Conservation (phyloP, 1,140 invertebrate species). For the Marisa cornuarietis region DNA sequence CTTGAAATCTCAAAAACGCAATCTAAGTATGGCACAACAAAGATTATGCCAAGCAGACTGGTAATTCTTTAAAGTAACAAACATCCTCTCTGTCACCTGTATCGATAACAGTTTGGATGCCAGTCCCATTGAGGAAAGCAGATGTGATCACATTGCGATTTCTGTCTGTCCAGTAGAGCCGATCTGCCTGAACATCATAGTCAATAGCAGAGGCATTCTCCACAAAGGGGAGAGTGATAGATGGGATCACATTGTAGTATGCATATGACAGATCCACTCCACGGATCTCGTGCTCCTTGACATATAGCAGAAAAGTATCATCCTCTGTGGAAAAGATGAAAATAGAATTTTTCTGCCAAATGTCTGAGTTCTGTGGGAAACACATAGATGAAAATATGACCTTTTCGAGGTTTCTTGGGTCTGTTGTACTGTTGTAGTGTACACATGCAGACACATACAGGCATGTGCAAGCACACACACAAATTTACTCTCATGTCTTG, state of each 20-base stretch:
- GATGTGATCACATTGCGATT: constrained; percentile 80
- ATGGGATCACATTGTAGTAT: constrained; percentile 81
- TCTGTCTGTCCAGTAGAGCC: constrained; percentile 83
- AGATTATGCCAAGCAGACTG: too few relatives aligned
- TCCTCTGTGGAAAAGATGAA: constrained; percentile 70
- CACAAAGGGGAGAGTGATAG: constrained; percentile 74
- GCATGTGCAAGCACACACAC: neutral
- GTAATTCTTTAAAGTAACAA: neutral
- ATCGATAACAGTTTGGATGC: constrained; percentile 78
- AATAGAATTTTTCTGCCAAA: neutral
- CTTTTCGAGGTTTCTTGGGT: too few relatives aligned
- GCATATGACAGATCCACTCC: constrained; percentile 82
- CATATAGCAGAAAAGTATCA: constrained; percentile 80
- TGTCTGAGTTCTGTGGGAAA: too few relatives aligned
- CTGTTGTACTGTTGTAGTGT: too few relatives aligned
- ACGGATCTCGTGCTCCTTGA: constrained; percentile 80
- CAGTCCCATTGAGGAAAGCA: constrained; percentile 74
- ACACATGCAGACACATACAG: too few relatives aligned
- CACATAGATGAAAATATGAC: neutral
- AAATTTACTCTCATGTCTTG: constrained; percentile 40
- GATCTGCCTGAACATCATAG: constrained; percentile 73
- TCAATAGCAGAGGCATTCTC: constrained; percentile 75
- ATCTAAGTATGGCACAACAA: too few relatives aligned
- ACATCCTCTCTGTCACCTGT: constrained; percentile 66
- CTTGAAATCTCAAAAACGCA: too few relatives aligned